Evolutionary conservation across 1,140 invertebrate species (phyloP).

Genomic region (Camponotus vicinus): DNA sequence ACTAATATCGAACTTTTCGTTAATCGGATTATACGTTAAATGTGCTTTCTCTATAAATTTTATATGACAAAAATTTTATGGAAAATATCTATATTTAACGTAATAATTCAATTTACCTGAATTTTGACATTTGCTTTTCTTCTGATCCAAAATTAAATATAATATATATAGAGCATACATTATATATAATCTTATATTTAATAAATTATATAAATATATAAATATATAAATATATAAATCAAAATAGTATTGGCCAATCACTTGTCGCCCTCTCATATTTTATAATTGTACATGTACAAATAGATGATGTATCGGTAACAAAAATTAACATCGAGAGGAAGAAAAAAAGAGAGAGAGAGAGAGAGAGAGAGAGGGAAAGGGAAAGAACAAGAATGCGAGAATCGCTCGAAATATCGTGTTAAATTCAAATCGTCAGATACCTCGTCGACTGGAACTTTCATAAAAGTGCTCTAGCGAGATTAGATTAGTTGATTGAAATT

Average conservation of each 20-base stretch:
- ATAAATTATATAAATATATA: too few relatives aligned
- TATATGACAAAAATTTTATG: neutral
- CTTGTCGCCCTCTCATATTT: neutral
- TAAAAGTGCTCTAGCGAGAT: slow-evolving; percentile 42
- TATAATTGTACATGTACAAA: neutral
- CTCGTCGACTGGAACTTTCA: slow-evolving; percentile 13
- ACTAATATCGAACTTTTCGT: neutral
- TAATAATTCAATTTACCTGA: neutral
- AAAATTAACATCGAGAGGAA: slow-evolving; percentile 15
- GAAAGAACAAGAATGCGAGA: neutral
- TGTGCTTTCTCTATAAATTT: neutral
- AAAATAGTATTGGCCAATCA: slow-evolving; percentile 35
- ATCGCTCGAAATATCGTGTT: slow-evolving; percentile 12
- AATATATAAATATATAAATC: neutral
- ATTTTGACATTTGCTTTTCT: slow-evolving; percentile 1
- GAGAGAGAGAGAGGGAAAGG: too few relatives aligned
- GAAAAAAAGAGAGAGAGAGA: too few relatives aligned
- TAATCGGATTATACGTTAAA: neutral
- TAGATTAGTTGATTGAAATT: slow-evolving; percentile 52
- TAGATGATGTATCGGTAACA: neutral
- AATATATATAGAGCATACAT: neutral
- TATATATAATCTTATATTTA: too few relatives aligned
- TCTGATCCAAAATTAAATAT: neutral
- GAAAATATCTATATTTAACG: neutral
- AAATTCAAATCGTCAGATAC: slow-evolving; percentile 18